phyloP scores from a whole-genome alignment of 2,888 invertebrate species.

The Drosophila paramelanica region DNA sequence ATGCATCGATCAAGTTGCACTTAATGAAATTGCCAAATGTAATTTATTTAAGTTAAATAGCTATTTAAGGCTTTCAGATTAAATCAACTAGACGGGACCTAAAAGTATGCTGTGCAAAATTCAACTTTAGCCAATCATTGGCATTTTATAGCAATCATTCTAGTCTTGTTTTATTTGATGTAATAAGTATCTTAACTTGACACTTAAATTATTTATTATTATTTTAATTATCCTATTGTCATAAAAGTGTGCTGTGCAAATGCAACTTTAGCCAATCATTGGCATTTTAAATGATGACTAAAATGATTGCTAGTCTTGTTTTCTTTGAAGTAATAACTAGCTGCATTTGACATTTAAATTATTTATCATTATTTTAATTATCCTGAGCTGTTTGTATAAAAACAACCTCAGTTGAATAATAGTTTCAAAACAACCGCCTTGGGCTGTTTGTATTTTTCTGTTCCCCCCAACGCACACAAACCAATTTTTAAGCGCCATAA shows the following conservation, averaged over 20 bases:
- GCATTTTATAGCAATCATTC: too few relatives aligned
- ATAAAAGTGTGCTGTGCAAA: too few relatives aligned
- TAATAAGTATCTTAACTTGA: constrained; percentile 7
- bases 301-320: too few relatives aligned
- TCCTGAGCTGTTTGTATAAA: constrained; percentile 6
- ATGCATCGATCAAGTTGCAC: constrained; percentile 24
- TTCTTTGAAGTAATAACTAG: neutral
- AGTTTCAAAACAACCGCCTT: neutral
- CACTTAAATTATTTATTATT: constrained; percentile 7
- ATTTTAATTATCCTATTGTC: constrained; percentile 32
- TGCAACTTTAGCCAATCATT: neutral
- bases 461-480: too few relatives aligned
- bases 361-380: constrained; percentile 25
- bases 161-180: neutral
- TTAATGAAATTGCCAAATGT: constrained; percentile 36
- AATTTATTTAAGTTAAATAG: constrained; percentile 3
- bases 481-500: too few relatives aligned
- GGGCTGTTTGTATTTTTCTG: too few relatives aligned
- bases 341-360: constrained; percentile 12
- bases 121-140: neutral
- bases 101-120: too few relatives aligned
- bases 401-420: neutral
- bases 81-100: too few relatives aligned
- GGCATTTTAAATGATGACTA: neutral
- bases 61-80: neutral